A percentile compares a stretch with the other conserved stretches of the same genome.
These are phyloP conservation scores for Cephonodes hylas DNA, from an alignment of 2,888 invertebrate genomes.

Conservation along the genomic window DNA sequence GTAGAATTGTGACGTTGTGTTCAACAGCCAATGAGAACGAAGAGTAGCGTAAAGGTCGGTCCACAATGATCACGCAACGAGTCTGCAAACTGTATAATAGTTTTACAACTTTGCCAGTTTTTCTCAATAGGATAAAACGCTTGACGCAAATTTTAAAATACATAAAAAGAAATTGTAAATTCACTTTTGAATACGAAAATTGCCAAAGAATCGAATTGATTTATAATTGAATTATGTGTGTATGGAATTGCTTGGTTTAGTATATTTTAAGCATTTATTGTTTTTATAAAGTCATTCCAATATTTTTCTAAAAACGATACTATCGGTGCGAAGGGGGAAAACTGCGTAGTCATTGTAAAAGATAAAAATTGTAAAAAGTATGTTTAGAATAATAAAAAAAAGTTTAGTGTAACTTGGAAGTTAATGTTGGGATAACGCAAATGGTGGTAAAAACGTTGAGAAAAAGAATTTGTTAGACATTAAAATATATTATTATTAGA, in stretches of 20 bases:
- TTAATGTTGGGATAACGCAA: slow-evolving; percentile 73
- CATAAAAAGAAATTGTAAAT: slow-evolving; percentile 70
- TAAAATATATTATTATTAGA: slow-evolving; percentile 80
- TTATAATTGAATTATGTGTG: slow-evolving; percentile 46
- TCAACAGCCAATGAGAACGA: slow-evolving; percentile 21
- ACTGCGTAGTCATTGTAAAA: slow-evolving; percentile 66
- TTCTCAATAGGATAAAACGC: slow-evolving; percentile 70
- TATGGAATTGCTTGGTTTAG: slow-evolving; percentile 57
- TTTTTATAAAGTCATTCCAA: slow-evolving; percentile 68
- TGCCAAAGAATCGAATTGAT: slow-evolving; percentile 78
- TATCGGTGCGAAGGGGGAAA: slow-evolving; percentile 62
- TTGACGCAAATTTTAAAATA: slow-evolving; percentile 60
- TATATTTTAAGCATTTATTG: slow-evolving; percentile 46
- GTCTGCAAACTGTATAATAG: slow-evolving; percentile 59
- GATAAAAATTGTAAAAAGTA: slow-evolving; percentile 70
- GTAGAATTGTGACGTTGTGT: not conserved
- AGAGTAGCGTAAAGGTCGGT: slow-evolving; percentile 34
- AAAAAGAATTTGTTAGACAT: slow-evolving; percentile 80
- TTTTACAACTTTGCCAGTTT: slow-evolving; percentile 66
- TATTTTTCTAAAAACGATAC: slow-evolving; percentile 68
- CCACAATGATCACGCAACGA: slow-evolving; percentile 26
- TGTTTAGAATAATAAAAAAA: slow-evolving; percentile 71
- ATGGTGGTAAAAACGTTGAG: slow-evolving; percentile 70
- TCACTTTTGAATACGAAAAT: slow-evolving; percentile 78
- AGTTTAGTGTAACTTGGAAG: slow-evolving; percentile 71